A percentile compares a stretch with the other conserved stretches of the same genome.
These are phyloP conservation scores for Aphyosemion australe DNA, from an alignment of 2,113 vertebrate species.

Conservation along the genomic window DNA sequence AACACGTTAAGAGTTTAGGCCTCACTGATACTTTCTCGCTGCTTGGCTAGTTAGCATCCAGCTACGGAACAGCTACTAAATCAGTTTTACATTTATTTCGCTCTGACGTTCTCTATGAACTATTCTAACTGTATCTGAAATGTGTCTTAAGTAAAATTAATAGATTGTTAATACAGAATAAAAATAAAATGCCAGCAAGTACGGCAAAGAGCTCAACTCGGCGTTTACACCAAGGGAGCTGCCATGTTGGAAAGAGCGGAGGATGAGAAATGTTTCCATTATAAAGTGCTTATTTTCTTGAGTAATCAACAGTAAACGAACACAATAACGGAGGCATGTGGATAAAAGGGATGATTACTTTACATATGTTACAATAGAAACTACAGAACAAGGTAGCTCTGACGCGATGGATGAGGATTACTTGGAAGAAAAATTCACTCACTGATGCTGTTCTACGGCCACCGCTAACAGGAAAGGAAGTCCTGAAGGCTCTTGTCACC, in stretches of 20 bases:
- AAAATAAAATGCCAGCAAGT: too few relatives aligned
- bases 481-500: constrained; percentile 42
- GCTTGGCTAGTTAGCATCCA: constrained; percentile 26
- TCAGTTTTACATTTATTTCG: rapidly evolving
- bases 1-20: rapidly evolving
- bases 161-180: rapidly evolving
- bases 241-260: constrained; percentile 67
- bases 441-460: constrained; percentile 77
- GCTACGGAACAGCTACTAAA: background rate
- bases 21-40: background rate
- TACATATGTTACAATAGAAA: background rate
- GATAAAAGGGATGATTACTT: rapidly evolving
- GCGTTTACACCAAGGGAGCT: constrained; percentile 3
- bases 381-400: rapidly evolving
- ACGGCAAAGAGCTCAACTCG: rapidly evolving
- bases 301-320: rapidly evolving
- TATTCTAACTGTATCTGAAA: rapidly evolving
- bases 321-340: constrained; percentile 4
- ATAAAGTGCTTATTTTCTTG: background rate
- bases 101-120: rapidly evolving
- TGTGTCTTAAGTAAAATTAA: rapidly evolving
- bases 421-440: constrained; percentile 56
- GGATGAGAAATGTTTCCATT: background rate
- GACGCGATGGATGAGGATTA: constrained; percentile 75
- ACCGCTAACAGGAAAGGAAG: constrained; percentile 82